phyloP scores from a whole-genome alignment of 1,140 invertebrate genomes.

The Eciton burchellii region DNA sequence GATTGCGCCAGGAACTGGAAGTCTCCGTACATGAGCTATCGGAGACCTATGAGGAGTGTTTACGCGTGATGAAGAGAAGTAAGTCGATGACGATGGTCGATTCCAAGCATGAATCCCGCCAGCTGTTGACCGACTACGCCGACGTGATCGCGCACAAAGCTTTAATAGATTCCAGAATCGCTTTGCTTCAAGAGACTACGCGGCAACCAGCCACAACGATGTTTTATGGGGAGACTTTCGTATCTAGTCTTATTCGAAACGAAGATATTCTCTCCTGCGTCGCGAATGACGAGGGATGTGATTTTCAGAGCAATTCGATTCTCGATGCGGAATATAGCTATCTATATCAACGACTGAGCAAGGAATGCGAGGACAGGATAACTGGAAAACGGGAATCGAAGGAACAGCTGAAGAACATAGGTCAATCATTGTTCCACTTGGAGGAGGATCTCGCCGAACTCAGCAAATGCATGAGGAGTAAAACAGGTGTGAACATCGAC shows the following conservation, averaged over 20 bases:
- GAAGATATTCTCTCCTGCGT: slow-evolving; percentile 78
- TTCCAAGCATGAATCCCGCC: slow-evolving; percentile 84
- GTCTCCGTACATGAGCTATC: slow-evolving; percentile 88
- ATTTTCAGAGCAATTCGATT: slow-evolving; percentile 84
- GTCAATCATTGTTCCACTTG: slow-evolving; percentile 73
- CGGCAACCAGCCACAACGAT: slow-evolving; percentile 54
- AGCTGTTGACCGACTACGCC: slow-evolving; percentile 89
- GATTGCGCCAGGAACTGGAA: slow-evolving; percentile 89
- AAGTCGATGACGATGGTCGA: slow-evolving; percentile 76
- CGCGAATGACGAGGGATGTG: slow-evolving; percentile 69
- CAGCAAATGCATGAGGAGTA: slow-evolving; percentile 71
- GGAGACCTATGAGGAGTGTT: slow-evolving; percentile 87
- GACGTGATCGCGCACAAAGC: slow-evolving; percentile 92
- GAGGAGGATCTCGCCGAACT: slow-evolving; percentile 78
- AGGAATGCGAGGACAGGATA: slow-evolving; percentile 84
- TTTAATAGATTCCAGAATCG: slow-evolving; percentile 90
- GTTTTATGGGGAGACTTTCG: slow-evolving; percentile 72
- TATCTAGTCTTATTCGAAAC: slow-evolving; percentile 81
- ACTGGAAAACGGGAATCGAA: slow-evolving; percentile 69
- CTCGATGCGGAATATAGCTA: slow-evolving; percentile 88
- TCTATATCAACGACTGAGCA: slow-evolving; percentile 87
- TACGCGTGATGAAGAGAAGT: slow-evolving; percentile 85
- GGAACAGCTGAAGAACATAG: slow-evolving; percentile 76
- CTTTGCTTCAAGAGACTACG: slow-evolving; percentile 83
- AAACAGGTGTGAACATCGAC: slow-evolving; percentile 48